Conservation (phyloP, 1,140 invertebrate species). For the Kradibia gibbosae region DNA sequence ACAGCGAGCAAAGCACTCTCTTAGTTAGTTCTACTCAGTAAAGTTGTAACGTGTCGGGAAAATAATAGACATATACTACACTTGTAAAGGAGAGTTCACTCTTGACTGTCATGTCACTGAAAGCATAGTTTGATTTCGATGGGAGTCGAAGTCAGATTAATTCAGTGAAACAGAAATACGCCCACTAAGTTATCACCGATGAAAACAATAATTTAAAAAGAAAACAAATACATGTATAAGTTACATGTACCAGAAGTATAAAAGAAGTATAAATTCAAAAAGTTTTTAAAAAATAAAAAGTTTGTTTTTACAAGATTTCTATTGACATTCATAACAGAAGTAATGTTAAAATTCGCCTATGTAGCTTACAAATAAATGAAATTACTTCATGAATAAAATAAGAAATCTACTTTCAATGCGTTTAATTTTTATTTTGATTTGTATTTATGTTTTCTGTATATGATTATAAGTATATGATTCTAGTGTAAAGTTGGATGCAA, state of each 20-base stretch:
- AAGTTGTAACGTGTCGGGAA: constrained; percentile 4
- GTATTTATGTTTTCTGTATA: no score
- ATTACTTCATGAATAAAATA: no score
- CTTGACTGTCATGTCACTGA: constrained; percentile 43
- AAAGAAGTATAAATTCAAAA: no score
- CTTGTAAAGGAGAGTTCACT: constrained; percentile 15
- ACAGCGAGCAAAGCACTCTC: background rate
- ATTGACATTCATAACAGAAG: no score
- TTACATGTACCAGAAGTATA: constrained; percentile 16
- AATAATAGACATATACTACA: constrained; percentile 33
- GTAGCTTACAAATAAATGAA: no score
- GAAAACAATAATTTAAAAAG: constrained; percentile 45
- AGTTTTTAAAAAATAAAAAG: no score
- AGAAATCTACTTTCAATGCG: no score
- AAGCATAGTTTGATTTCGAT: constrained; percentile 47
- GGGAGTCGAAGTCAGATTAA: constrained; percentile 17
- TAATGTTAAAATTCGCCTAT: no score
- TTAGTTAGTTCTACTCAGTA: background rate
- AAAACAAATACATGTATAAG: constrained; percentile 21
- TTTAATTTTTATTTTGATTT: no score
- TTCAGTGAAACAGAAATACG: constrained; percentile 56
- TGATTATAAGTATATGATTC: background rate
- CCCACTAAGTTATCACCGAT: constrained; percentile 58
- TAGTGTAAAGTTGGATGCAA: background rate
- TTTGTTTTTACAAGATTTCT: no score